These are phyloP conservation scores for Aspidiotus rigidus DNA, from an alignment of 2,888 invertebrate genomes.

Conservation along the genomic window DNA sequence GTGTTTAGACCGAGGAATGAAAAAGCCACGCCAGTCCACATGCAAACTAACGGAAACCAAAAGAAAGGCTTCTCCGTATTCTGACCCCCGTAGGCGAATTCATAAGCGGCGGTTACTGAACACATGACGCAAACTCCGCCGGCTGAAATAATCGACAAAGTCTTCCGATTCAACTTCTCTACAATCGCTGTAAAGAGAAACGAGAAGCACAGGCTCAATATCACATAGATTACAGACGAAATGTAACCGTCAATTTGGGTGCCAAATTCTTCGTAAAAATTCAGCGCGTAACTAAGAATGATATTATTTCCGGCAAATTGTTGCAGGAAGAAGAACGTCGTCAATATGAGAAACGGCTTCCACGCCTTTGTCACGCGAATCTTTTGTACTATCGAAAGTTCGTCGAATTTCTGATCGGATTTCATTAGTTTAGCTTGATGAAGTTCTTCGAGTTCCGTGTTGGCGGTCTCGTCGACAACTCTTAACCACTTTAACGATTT, in stretches of 20 bases:
- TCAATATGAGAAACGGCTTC: conserved; percentile 57
- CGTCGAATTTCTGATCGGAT: not conserved
- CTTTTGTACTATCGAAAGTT: conserved; percentile 8
- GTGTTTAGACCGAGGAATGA: conserved; percentile 63
- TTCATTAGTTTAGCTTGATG: not conserved
- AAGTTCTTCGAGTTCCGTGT: conserved; percentile 42
- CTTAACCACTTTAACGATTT: conserved; percentile 45
- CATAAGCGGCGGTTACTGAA: conserved; percentile 42
- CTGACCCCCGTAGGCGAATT: conserved; percentile 39
- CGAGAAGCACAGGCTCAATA: conserved; percentile 54
- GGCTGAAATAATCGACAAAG: conserved; percentile 56
- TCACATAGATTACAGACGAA: conserved; percentile 59
- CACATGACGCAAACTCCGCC: conserved; percentile 55
- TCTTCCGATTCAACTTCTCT: conserved; percentile 51
- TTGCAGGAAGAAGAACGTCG: conserved; percentile 58
- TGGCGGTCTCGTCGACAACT: conserved; percentile 52
- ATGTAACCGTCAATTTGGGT: conserved; percentile 57
- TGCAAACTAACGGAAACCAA: conserved; percentile 50
- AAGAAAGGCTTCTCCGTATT: conserved; percentile 40
- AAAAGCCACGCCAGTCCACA: conserved; percentile 59
- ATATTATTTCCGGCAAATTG: conserved; percentile 64
- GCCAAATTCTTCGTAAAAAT: conserved; percentile 58
- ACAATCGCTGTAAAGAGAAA: conserved; percentile 57
- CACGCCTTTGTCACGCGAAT: conserved; percentile 50
- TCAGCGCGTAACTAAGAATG: conserved; percentile 61